Evolutionary conservation across 1,140 invertebrate genomes (phyloP).

Genomic region (Cyclina sinensis): DNA sequence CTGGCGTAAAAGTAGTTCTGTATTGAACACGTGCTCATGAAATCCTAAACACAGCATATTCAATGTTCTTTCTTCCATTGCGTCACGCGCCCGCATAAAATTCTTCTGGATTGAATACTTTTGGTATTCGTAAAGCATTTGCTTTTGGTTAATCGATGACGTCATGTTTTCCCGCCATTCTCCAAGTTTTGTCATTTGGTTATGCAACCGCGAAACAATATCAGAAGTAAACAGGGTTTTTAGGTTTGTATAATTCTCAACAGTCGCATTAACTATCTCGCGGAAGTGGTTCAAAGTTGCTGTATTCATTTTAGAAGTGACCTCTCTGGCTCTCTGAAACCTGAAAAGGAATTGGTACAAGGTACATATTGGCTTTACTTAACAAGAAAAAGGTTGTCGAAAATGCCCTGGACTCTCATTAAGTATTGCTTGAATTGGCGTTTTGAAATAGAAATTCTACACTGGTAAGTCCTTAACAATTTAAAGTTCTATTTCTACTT

Average conservation of each 20-base stretch:
- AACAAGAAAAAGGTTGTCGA: no score
- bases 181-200: not conserved
- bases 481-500: no score
- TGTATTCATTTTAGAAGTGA: constrained; percentile 35
- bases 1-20: constrained; percentile 8
- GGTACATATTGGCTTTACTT: no score
- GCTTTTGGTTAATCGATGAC: not conserved
- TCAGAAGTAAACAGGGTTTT: not conserved
- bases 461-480: no score
- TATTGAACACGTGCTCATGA: constrained; percentile 46
- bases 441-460: no score
- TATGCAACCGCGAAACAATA: not conserved
- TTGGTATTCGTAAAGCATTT: constrained; percentile 59
- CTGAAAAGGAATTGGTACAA: not conserved
- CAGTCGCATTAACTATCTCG: not conserved
- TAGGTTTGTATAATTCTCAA: not conserved
- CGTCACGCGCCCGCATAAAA: constrained; percentile 66
- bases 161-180: constrained; percentile 28
- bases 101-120: constrained; percentile 65
- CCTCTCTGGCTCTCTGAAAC: constrained; percentile 12
- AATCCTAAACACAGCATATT: constrained; percentile 35
- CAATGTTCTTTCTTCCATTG: constrained; percentile 71
- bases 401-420: no score
- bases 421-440: no score
- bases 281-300: constrained; percentile 12